Evolutionary conservation across 2,888 invertebrate species (phyloP).

Genomic region (Tipula unca): DNA sequence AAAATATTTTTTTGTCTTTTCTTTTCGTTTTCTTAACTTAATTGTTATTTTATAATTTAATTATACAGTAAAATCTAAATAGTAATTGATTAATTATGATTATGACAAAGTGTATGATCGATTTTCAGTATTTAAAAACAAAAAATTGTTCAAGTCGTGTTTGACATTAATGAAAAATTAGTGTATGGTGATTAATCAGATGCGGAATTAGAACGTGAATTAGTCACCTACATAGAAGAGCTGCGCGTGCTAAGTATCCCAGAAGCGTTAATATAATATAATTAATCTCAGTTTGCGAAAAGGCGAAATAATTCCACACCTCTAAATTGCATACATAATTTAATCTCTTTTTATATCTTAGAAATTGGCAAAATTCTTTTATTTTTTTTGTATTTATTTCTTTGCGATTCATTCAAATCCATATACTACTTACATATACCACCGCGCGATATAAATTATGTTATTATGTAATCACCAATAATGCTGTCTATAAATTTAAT

Average conservation of each 20-base stretch:
- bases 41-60: not conserved
- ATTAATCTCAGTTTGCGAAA: not conserved
- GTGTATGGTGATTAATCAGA: not conserved
- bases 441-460: not conserved
- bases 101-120: not conserved
- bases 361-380: not conserved
- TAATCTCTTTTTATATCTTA: not conserved
- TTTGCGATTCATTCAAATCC: not conserved
- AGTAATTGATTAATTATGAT: not conserved
- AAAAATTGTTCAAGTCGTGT: not conserved
- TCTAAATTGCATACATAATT: not conserved
- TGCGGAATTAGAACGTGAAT: not conserved
- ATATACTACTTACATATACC: not conserved
- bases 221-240: not conserved
- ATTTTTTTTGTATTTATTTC: not conserved
- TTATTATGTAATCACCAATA: not conserved
- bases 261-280: not conserved
- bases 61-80: not conserved
- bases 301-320: not conserved
- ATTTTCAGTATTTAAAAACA: not conserved
- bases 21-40: not conserved
- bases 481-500: not conserved
- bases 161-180: not conserved
- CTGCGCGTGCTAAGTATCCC: not conserved
- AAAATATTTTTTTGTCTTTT: not conserved